Base-by-base conservation (phyloP, 1,140 invertebrate species). In the Planococcus citri region DNA sequence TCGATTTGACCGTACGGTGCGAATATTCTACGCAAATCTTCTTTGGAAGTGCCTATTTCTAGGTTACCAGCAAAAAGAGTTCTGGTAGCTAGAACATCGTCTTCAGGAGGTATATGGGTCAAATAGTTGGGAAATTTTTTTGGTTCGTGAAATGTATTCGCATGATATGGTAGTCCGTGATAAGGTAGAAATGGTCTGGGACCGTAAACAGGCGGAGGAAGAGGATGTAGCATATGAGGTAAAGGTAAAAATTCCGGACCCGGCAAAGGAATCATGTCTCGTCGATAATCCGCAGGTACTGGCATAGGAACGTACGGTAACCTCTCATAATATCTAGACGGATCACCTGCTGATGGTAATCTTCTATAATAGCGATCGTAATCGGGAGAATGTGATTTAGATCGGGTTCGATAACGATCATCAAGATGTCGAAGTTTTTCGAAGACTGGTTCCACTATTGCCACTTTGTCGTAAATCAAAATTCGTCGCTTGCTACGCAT, bases 61-160 rank as follows among this genome's bases (percentile, higher is more conserved):
- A 99, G 81, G 80, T 98, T 99, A 17, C 95, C 96, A 69, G 97
- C 94, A 83, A 99, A 98, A 1, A 99, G 81, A 0, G 95, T 98
- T 74, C 96, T 83, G 0, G 95, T 98, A 0, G 96, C 93, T 20
- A 97, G 81, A 1, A 94, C 93, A 81, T 98, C 95, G 79, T 97
- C 94, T 80, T 97, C 95, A 8, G 95, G 95, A 69, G 91, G 87
- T 0, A 97, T 88, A 79, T 97, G 95, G 77, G 97, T 92, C 33
- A 97, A 81, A 78, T 97, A 97, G 79, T 97, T 96, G 0, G 95
- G 94, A 76, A 97, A 97, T 78, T 97, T 97, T 78, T 95, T 93
- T 76, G 94, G 94, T 73, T 90, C 92, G 77, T 93, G 90, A 2
- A 87, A 81, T 73, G 90, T 87, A 60, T 89, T 87, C 76, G 89